Base-by-base conservation (phyloP, 92 coral and sea anemone species). In the Porites rus region DNA sequence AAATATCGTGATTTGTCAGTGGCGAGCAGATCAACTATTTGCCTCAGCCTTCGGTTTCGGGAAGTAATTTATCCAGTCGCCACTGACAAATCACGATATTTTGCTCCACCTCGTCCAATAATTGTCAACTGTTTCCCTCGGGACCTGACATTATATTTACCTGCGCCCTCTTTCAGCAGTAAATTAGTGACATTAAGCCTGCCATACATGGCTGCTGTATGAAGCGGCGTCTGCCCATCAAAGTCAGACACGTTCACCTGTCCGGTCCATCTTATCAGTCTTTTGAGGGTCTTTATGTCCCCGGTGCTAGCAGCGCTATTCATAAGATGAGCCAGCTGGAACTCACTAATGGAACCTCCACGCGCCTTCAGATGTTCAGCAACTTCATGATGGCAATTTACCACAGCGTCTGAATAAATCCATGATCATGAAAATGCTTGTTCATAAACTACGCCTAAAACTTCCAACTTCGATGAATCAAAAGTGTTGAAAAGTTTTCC, bases 191-290 rank as follows among this genome's bases (percentile, higher is more conserved):
- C 88, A 65, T 93, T 91, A 76, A 88, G 80, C 62, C 96, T 93
- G 73, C 95, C 96, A 62, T 88, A 72, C 72, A 77, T 75, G 11
- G 92, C 96, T 21, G 98, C 98, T 7, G 88, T 89, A 78, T 97
- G 99, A 7, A 90, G 91, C 20, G 94, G 93, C 11, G 99, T 93
- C 88, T 90, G 94, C 6, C 99, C 98, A 85, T 97, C 96, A 72
- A 86, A 86, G 62, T 97, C 99, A 75, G 89, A 88, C 25, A 92
- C 92, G 63, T 91, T 92, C 79, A 94, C 92, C 78, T 94, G 94
- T 80, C 96, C 96, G 24, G 94, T 87, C 99, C 98, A 97, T 51
- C 91, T 84, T 66, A 97, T 84, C 75, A 95, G 69, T 61, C 98
- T 95, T 78, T 93, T 95, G 6, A 97, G 90, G 74, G 79, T 65